A percentile compares a stretch with the other conserved stretches of the same genome.
These are phyloP conservation scores for Hanleya hanleyi DNA, from an alignment of 2,888 invertebrate genomes.

Conservation along the genomic window DNA sequence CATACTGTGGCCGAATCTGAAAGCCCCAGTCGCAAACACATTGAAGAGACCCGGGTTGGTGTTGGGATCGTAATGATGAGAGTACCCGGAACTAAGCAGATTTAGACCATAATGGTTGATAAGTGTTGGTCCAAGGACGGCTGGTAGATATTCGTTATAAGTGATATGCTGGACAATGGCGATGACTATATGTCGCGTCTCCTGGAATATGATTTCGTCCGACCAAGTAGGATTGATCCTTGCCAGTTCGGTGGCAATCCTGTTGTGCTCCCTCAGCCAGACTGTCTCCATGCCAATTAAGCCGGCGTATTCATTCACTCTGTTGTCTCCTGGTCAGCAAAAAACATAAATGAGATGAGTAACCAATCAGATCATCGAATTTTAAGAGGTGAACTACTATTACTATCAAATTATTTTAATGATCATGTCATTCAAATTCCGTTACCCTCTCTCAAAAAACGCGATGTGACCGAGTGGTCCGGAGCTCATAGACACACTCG, in stretches of 20 bases:
- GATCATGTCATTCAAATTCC: too few species aligned
- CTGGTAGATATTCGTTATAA: constrained; percentile 1
- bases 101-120: background rate
- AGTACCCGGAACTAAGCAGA: background rate
- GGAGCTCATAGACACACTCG: too few species aligned
- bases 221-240: background rate
- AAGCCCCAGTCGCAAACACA: constrained; percentile 59
- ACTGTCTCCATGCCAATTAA: background rate
- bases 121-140: background rate
- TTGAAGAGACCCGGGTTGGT: constrained; percentile 53
- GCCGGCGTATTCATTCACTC: background rate
- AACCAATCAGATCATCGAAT: too few species aligned
- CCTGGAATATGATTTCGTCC: background rate
- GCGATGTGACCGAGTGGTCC: too few species aligned
- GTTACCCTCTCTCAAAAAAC: too few species aligned
- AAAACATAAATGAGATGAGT: background rate
- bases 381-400: too few species aligned
- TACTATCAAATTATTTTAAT: too few species aligned
- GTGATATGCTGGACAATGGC: constrained; percentile 3
- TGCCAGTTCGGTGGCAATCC: background rate
- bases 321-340: background rate
- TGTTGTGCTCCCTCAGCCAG: background rate
- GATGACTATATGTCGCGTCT: background rate
- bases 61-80: background rate
- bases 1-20: constrained; percentile 58